A percentile compares a stretch with the other conserved stretches of the same genome.
These are phyloP conservation scores for Brachyptera putata DNA, from an alignment of 2,888 invertebrate species.

Conservation along the genomic window DNA sequence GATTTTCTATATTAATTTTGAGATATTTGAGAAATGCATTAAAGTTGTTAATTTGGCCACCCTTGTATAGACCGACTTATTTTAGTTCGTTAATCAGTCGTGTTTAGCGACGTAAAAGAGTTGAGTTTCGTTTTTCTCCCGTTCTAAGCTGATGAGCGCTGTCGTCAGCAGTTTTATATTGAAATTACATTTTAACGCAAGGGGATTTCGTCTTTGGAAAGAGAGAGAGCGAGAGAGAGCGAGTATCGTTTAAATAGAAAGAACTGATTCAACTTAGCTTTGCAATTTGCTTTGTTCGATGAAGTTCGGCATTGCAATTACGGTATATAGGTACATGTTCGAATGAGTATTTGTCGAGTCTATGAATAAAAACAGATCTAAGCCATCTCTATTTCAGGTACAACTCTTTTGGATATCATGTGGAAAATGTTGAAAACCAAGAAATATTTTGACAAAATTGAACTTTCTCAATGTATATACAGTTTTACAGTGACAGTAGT, in stretches of 20 bases:
- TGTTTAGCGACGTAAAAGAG: too few relatives aligned
- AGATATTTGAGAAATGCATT: too few relatives aligned
- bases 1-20: too few relatives aligned
- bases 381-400: neutral
- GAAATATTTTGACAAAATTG: too few relatives aligned
- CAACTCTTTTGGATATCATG: too few relatives aligned
- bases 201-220: slow-evolving; percentile 10
- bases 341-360: too few relatives aligned
- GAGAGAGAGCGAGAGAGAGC: neutral
- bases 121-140: neutral
- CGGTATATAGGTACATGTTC: too few relatives aligned
- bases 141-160: neutral
- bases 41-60: too few relatives aligned
- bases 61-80: neutral
- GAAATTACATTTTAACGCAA: slow-evolving; percentile 14
- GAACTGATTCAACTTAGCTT: neutral
- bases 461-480: too few relatives aligned
- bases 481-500: too few relatives aligned
- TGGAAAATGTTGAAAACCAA: too few relatives aligned
- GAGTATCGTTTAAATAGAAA: slow-evolving; percentile 20
- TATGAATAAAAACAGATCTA: too few relatives aligned
- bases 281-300: neutral
- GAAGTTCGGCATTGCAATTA: neutral
- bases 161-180: slow-evolving; percentile 13
- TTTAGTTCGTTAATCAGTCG: neutral